These are phyloP conservation scores for Potorous gilbertii DNA, from an alignment of 2,797 vertebrate genomes.

Conservation along the genomic window DNA sequence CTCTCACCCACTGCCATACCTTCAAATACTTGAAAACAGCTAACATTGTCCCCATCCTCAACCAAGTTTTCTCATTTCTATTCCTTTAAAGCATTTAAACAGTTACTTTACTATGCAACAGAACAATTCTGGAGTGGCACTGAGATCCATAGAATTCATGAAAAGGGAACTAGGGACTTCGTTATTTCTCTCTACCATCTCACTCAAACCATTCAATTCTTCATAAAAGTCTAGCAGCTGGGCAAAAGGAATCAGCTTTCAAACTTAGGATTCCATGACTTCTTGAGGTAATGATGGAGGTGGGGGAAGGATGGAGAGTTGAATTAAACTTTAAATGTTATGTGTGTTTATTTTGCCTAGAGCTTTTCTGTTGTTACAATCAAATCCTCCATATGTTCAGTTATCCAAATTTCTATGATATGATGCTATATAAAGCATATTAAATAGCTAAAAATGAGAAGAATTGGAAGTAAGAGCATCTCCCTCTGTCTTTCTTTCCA, in stretches of 20 bases:
- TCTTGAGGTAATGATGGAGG: slow-evolving; percentile 41
- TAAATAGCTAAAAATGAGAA: slow-evolving; percentile 62
- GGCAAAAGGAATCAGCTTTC: slow-evolving; percentile 45
- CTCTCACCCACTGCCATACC: not conserved
- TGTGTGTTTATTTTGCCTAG: slow-evolving; percentile 25
- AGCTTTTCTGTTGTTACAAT: slow-evolving; percentile 22
- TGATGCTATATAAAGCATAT: slow-evolving; percentile 70
- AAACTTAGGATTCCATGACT: not conserved
- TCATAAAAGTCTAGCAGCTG: not conserved
- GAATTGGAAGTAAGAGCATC: slow-evolving; percentile 52
- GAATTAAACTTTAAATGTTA: slow-evolving; percentile 28
- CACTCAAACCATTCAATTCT: slow-evolving; percentile 9
- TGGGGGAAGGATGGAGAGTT: not conserved
- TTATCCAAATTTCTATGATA: slow-evolving; percentile 55
- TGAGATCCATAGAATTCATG: not conserved
- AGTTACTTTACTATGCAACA: not conserved
- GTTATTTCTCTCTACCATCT: slow-evolving; percentile 33
- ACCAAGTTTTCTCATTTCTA: not conserved
- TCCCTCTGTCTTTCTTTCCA: slow-evolving; percentile 67
- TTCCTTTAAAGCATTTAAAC: not conserved
- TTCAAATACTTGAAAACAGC: not conserved
- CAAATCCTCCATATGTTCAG: slow-evolving; percentile 30
- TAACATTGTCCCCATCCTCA: not conserved
- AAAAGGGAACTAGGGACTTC: slow-evolving; percentile 42
- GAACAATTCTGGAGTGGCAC: not conserved